Evolutionary conservation across 2,113 vertebrate species (phyloP), one percentile per base, ranked within the genome.

Genomic region (Cheilinus undulatus): DNA sequence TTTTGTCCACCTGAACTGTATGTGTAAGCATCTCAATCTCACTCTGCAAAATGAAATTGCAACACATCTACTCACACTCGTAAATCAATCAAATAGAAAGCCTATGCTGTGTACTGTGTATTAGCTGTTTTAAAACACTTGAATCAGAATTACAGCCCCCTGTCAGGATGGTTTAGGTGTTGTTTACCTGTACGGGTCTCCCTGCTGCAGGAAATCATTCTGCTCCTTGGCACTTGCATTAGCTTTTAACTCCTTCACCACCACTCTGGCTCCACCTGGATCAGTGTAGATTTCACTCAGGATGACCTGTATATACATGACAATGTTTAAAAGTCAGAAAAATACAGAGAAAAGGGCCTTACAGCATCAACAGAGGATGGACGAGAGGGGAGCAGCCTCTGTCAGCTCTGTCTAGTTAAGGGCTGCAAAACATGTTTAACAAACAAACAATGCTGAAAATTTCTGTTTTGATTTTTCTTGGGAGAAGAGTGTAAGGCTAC

Each of bases 161-260:
- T 48, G 15, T 43, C 11, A 20, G 7, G 11, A 2, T 5, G 5
- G 11, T 50, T 14, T 14, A 1, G 6, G 27, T 40, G 23, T 46
- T 23, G 22, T 46, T 94, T 85, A 98, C 97, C 96, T 96, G 85
- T 98, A 99, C 0, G 97, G 96, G 76, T 99, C 97, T 58, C 96
- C 97, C 54, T 95, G 96, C 88, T 96, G 97, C 78, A 99, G 87
- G 86, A 99, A 99, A 22, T 92, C 91, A 26, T 97, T 97, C 83
- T 98, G 97, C 38, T 99, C 97, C 89, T 96, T 98, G n/a, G 93
- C 89, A 69, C 90, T 95, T 7, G 96, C 96, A 65, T 95, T 99
- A 46, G 96, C 96, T 86, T 97, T 98, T 68, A 99, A 73, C 83
- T 99, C 97, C 87, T 98, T 97, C 79, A 99, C 96, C 51, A 99